phyloP scores from a whole-genome alignment of 1,140 invertebrate genomes.

The Drosophila eugracilis region DNA sequence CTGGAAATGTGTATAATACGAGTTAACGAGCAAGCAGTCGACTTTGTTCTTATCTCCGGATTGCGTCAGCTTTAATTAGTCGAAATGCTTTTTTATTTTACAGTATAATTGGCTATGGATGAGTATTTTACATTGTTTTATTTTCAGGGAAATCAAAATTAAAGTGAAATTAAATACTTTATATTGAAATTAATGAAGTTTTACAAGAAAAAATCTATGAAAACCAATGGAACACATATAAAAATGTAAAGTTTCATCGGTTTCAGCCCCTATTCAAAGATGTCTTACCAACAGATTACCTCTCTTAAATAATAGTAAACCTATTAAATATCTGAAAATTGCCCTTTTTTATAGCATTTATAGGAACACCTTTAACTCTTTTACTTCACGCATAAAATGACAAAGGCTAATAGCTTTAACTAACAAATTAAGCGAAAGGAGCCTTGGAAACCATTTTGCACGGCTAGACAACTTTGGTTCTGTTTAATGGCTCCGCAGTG shows the following conservation, averaged over 20 bases:
- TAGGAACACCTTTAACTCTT: too few species aligned
- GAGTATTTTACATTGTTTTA: not conserved
- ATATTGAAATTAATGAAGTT: too few species aligned
- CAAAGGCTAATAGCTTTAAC: slow-evolving; percentile 51
- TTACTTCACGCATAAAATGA: slow-evolving; percentile 12
- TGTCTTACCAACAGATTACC: too few species aligned
- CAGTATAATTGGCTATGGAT: not conserved
- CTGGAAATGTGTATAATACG: slow-evolving; percentile 24
- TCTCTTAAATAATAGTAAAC: too few species aligned
- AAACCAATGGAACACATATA: too few species aligned
- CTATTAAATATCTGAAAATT: too few species aligned
- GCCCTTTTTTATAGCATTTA: too few species aligned
- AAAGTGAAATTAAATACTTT: too few species aligned
- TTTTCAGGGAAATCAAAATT: too few species aligned
- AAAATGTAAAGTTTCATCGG: too few species aligned
- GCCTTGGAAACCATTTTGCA: slow-evolving; percentile 30
- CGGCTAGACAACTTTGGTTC: slow-evolving; percentile 68
- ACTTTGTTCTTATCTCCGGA: slow-evolving; percentile 24
- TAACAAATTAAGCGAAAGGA: slow-evolving; percentile 63
- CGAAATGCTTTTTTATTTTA: slow-evolving; percentile 7
- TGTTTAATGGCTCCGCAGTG: slow-evolving; percentile 70
- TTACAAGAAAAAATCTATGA: too few species aligned
- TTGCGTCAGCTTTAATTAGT: slow-evolving; percentile 39
- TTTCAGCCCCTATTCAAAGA: too few species aligned
- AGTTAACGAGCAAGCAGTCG: slow-evolving; percentile 39